Percentiles rank a stretch among this genome's conserved stretches.
Evolutionary conservation across 2,888 invertebrate species (phyloP).

Genomic region (Lycophotia porphyrea): DNA sequence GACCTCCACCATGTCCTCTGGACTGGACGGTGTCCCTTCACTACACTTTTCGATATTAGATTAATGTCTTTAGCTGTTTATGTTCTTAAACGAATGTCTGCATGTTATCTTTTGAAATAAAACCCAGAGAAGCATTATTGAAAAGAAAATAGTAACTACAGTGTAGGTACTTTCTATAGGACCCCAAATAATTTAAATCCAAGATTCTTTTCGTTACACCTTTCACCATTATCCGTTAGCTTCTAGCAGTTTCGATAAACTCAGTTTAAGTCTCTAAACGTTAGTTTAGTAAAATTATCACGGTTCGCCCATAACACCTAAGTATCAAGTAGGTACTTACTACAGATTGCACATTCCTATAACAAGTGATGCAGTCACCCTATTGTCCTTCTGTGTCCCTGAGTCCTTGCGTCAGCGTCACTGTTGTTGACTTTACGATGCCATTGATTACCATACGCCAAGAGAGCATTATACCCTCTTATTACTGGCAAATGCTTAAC

Average conservation of each 20-base stretch:
- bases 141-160: not conserved
- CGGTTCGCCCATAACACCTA: slow-evolving; percentile 14
- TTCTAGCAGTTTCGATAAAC: slow-evolving; percentile 2
- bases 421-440: slow-evolving; percentile 20
- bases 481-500: not conserved
- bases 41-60: not conserved
- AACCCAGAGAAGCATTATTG: not conserved
- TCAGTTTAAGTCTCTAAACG: not conserved
- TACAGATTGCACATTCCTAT: slow-evolving; percentile 39
- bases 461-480: not conserved
- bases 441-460: slow-evolving; percentile 12
- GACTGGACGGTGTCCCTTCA: not conserved
- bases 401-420: slow-evolving; percentile 20
- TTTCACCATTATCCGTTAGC: not conserved
- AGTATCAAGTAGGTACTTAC: slow-evolving; percentile 10
- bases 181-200: not conserved
- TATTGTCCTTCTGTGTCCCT: slow-evolving; percentile 41
- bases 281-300: slow-evolving; percentile 22
- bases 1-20: no score
- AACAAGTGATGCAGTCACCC: slow-evolving; percentile 53
- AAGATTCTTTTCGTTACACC: not conserved
- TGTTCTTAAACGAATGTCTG: not conserved
- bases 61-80: not conserved
- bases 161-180: not conserved
- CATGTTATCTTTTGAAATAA: not conserved